These are phyloP conservation scores for Griposia aprilina DNA, from an alignment of 2,888 invertebrate species.

Conservation along the genomic window DNA sequence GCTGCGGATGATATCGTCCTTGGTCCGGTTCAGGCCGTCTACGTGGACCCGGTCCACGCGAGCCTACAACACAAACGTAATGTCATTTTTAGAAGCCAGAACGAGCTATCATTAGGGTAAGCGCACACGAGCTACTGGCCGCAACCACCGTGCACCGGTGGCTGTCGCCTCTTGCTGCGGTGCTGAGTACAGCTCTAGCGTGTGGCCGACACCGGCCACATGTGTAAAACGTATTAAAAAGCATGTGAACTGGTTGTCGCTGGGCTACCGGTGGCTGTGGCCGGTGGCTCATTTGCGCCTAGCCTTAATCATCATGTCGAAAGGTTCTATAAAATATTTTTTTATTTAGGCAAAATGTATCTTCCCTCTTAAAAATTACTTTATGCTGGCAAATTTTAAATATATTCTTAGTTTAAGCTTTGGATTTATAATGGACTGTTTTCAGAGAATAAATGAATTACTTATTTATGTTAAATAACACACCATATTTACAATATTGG, in stretches of 20 bases:
- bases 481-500: too few relatives aligned
- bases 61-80: constrained; percentile 88
- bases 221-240: too few relatives aligned
- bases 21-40: constrained; percentile 96
- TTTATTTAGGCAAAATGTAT: not conserved
- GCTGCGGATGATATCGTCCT: constrained; percentile 95
- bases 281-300: too few relatives aligned
- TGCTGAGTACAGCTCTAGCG: too few relatives aligned
- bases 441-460: not conserved
- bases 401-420: not conserved
- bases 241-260: too few relatives aligned
- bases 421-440: not conserved
- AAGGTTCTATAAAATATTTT: not conserved
- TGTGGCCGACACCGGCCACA: too few relatives aligned
- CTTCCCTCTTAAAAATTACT: not conserved
- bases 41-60: constrained; percentile 96
- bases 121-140: too few relatives aligned
- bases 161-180: too few relatives aligned
- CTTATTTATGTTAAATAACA: too few relatives aligned
- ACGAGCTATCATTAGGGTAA: too few relatives aligned
- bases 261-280: too few relatives aligned
- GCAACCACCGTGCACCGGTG: too few relatives aligned
- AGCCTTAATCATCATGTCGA: constrained; percentile 2
- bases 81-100: constrained; percentile 32
- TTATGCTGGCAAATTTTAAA: not conserved